These are phyloP conservation scores for Girardia tigrina DNA, from an alignment of 2,888 invertebrate genomes.

Conservation along the genomic window DNA sequence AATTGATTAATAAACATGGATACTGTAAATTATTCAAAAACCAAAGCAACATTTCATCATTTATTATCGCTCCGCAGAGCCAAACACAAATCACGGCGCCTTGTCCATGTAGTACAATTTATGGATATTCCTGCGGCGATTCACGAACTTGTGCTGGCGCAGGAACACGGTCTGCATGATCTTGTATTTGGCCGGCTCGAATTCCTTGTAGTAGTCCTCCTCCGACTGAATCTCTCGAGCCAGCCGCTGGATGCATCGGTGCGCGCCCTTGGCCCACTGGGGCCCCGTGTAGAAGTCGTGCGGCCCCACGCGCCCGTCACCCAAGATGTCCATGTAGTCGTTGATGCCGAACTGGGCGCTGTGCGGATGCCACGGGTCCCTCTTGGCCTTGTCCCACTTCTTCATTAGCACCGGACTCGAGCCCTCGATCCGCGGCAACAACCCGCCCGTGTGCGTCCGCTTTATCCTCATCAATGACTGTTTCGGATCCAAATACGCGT, in stretches of 20 bases:
- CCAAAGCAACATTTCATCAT: no score
- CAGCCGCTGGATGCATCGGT: background rate
- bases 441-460: slow-evolving; percentile 38
- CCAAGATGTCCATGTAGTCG: slow-evolving; percentile 62
- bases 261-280: background rate
- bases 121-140: slow-evolving; percentile 3
- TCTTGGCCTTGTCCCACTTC: background rate
- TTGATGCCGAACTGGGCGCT: slow-evolving; percentile 80
- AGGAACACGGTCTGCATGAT: background rate
- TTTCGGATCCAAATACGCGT: background rate
- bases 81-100: no score
- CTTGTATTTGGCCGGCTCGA: background rate
- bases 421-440: slow-evolving; percentile 39
- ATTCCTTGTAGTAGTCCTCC: background rate
- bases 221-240: background rate
- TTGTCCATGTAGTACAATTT: background rate
- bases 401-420: slow-evolving; percentile 37
- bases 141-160: background rate
- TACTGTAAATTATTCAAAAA: no score
- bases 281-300: slow-evolving; percentile 27
- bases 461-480: background rate
- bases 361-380: slow-evolving; percentile 59
- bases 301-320: slow-evolving; percentile 26
- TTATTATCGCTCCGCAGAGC: no score
- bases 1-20: no score